A percentile compares a stretch with the other conserved stretches of the same genome.
phyloP scores from a whole-genome alignment of 2,113 vertebrate genomes.

The Tenrec ecaudatus region DNA sequence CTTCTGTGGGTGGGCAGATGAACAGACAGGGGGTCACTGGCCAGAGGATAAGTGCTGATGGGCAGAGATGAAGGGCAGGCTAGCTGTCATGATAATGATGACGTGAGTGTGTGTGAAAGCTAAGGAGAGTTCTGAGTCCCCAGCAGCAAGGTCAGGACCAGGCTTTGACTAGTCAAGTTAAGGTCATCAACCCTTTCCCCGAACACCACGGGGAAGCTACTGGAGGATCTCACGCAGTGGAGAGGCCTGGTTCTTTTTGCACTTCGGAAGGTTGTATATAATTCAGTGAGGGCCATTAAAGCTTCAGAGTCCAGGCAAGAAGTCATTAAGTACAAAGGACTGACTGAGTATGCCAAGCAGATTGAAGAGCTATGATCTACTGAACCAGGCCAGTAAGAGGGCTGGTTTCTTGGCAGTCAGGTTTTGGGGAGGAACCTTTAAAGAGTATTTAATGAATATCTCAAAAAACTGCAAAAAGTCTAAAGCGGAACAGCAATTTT shows the following conservation, averaged over 20 bases:
- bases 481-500: neutral
- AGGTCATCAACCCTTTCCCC: neutral
- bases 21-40: neutral
- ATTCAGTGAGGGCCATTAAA: neutral
- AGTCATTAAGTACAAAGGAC: neutral
- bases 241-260: neutral
- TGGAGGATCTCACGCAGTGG: neutral
- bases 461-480: neutral
- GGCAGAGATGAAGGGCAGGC: neutral
- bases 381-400: neutral
- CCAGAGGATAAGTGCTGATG: no score
- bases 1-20: neutral
- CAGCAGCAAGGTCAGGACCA: neutral
- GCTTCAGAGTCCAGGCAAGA: neutral
- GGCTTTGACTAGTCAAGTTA: neutral
- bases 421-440: neutral
- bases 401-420: neutral
- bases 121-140: neutral
- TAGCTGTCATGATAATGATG: neutral
- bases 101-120: neutral
- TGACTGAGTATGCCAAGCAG: neutral
- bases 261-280: neutral
- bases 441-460: neutral
- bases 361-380: neutral
- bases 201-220: neutral